Evolutionary conservation across 2,113 vertebrate genomes (phyloP).

Genomic region (Sorex fumeus): DNA sequence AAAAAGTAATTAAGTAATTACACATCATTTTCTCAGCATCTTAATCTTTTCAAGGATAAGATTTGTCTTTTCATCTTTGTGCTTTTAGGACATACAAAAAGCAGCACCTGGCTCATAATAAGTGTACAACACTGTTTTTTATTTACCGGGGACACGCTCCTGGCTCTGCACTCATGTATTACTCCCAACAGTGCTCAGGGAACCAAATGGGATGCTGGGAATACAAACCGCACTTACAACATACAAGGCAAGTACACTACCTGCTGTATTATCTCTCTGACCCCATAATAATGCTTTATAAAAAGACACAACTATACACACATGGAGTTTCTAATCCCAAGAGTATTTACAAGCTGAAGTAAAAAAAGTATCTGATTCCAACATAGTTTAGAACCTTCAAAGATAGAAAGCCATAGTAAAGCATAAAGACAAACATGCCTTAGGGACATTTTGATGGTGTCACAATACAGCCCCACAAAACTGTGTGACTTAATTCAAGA

Average conservation of each 20-base stretch:
- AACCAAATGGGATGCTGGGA: no score
- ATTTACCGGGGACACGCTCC: no score
- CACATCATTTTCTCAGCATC: not conserved
- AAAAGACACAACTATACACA: not conserved
- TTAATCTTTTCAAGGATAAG: not conserved
- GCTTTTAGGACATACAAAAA: not conserved
- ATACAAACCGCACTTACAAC: no score
- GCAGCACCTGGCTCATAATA: not conserved
- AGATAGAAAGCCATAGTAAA: not conserved
- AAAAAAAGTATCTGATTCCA: not conserved
- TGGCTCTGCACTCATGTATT: no score
- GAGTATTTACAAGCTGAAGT: not conserved
- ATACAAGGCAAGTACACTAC: no score
- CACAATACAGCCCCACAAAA: not conserved
- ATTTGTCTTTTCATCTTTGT: conserved; percentile 48
- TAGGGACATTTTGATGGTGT: not conserved
- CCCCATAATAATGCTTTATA: not conserved
- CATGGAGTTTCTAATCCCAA: not conserved
- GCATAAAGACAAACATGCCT: conserved; percentile 18
- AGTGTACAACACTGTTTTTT: conserved; percentile 1
- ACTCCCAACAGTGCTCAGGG: no score
- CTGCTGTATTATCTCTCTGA: no score
- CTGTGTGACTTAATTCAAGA: conserved; percentile 32
- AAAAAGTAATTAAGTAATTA: conserved; percentile 47
- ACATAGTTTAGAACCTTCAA: conserved; percentile 20